A percentile compares a stretch with the other conserved stretches of the same genome.
Evolutionary conservation across 2,113 vertebrate species (phyloP).

Genomic region (Sus scrofa): T2T-Sscrofa CM000824.6:76268001-76268500

Average conservation of each 20-base stretch:
- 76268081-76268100: slow-evolving; percentile 48
- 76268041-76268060: slow-evolving; percentile 1
- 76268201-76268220: too few relatives aligned
- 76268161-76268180: too few relatives aligned
- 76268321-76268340: too few relatives aligned
- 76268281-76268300: too few relatives aligned
- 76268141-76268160: too few relatives aligned
- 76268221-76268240: too few relatives aligned
- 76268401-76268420: slow-evolving; percentile 50
- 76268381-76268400: slow-evolving; percentile 45
- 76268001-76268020: not conserved
- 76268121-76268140: too few relatives aligned
- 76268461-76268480: not conserved
- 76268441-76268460: not conserved
- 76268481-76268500: not conserved
- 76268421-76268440: slow-evolving; percentile 43
- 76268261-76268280: too few relatives aligned
- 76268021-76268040: slow-evolving; percentile 34
- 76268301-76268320: too few relatives aligned
- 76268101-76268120: too few relatives aligned
- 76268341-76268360: slow-evolving; percentile 45
- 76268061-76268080: not conserved
- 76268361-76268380: slow-evolving; percentile 29
- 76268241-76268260: too few relatives aligned
- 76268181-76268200: too few relatives aligned